Percentiles rank a stretch among this genome's conserved stretches.
phyloP scores from a whole-genome alignment of 2,888 invertebrate species.

The Dryomyza anilis region DNA sequence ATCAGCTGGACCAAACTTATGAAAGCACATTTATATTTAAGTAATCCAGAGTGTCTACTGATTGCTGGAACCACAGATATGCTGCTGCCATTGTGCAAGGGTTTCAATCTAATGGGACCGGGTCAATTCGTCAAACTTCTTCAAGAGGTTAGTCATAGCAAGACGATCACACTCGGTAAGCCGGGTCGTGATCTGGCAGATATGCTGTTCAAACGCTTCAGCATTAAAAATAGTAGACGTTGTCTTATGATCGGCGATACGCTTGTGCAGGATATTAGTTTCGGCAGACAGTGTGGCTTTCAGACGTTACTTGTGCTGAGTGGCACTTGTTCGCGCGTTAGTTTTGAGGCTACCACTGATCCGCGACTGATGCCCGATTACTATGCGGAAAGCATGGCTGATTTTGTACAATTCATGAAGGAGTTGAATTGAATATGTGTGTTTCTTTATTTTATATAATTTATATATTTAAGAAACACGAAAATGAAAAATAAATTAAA shows the following conservation, averaged over 20 bases:
- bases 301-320: slow-evolving; percentile 77
- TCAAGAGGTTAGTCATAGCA: slow-evolving; percentile 51
- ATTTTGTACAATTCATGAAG: slow-evolving; percentile 48
- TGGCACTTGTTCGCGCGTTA: slow-evolving; percentile 46
- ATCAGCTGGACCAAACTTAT: slow-evolving; percentile 60
- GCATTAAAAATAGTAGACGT: slow-evolving; percentile 66
- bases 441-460: too few relatives aligned
- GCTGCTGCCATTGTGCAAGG: slow-evolving; percentile 51
- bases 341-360: slow-evolving; percentile 41
- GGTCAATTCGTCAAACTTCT: slow-evolving; percentile 58
- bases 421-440: too few relatives aligned
- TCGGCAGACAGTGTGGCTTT: slow-evolving; percentile 74
- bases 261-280: slow-evolving; percentile 79
- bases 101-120: slow-evolving; percentile 58
- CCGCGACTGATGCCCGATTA: slow-evolving; percentile 49
- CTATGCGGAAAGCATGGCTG: slow-evolving; percentile 53
- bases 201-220: slow-evolving; percentile 44
- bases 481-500: too few relatives aligned
- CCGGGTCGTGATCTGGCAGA: slow-evolving; percentile 59
- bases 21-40: slow-evolving; percentile 60
- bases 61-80: slow-evolving; percentile 61
- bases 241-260: slow-evolving; percentile 86
- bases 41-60: slow-evolving; percentile 60
- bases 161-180: slow-evolving; percentile 60
- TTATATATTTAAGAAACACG: too few relatives aligned